Evolutionary conservation across 2,113 vertebrate genomes (phyloP).

Genomic region (Arenaria interpres): DNA sequence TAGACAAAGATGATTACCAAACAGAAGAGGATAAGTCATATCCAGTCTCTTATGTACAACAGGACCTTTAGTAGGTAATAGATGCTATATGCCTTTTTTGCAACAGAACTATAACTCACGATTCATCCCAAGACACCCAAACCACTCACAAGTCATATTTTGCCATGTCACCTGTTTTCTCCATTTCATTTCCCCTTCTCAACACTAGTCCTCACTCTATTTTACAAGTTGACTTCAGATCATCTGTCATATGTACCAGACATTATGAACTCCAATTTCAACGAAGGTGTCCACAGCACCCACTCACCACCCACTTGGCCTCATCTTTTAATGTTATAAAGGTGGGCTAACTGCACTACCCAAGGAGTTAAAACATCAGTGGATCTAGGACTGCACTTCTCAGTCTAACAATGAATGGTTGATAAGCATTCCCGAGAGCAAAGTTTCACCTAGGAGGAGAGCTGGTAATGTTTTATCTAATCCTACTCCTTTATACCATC

Average conservation of each 20-base stretch:
- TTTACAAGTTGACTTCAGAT: not conserved
- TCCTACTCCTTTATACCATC: not conserved
- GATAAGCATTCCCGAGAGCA: rapidly evolving
- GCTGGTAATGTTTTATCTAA: not conserved
- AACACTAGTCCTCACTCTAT: not conserved
- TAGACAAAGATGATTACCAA: not conserved
- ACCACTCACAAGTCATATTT: not conserved
- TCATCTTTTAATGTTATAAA: not conserved
- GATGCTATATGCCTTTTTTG: not conserved
- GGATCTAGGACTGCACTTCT: not conserved
- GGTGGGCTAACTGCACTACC: rapidly evolving
- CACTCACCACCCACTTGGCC: rapidly evolving
- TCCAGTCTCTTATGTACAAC: not conserved
- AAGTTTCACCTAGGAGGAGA: not conserved
- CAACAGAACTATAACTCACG: not conserved
- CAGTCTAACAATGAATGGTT: not conserved
- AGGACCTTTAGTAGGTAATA: not conserved
- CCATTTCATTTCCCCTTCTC: not conserved
- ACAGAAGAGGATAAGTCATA: not conserved
- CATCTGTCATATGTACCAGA: not conserved
- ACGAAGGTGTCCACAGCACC: not conserved
- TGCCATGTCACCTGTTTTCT: not conserved
- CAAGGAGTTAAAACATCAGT: not conserved
- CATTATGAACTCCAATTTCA: rapidly evolving
- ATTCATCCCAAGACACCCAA: not conserved